Evolutionary conservation across 2,113 vertebrate species (phyloP).

Genomic region (Tautogolabrus adspersus): DNA sequence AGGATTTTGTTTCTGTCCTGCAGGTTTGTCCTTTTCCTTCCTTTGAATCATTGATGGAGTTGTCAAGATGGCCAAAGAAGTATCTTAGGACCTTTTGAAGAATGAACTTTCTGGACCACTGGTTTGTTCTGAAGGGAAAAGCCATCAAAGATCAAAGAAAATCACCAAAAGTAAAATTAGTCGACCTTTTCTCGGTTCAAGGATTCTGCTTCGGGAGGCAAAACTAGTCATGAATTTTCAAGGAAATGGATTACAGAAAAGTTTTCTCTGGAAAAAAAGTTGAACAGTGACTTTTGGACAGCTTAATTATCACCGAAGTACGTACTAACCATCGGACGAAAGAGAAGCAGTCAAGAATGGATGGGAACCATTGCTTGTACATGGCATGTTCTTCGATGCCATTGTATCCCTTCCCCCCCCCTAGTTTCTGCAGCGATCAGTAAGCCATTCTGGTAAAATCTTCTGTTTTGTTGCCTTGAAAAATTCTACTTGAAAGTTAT

Average conservation of each 20-base stretch:
- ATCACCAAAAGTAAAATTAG: slow-evolving; percentile 56
- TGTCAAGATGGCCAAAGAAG: slow-evolving; percentile 46
- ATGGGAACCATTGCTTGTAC: slow-evolving; percentile 24
- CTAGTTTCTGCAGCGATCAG: slow-evolving; percentile 13
- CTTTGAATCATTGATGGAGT: slow-evolving; percentile 42
- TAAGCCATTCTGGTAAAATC: slow-evolving; percentile 19
- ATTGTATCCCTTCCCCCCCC: neutral
- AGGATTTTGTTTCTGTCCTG: slow-evolving; percentile 46
- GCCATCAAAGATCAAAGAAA: slow-evolving; percentile 52
- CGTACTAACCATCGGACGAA: neutral
- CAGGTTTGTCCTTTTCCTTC: slow-evolving; percentile 58
- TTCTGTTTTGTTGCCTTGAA: slow-evolving; percentile 14
- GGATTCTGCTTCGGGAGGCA: slow-evolving; percentile 52
- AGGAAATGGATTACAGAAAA: slow-evolving; percentile 2
- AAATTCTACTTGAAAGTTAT: slow-evolving; percentile 24
- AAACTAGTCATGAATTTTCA: slow-evolving; percentile 28
- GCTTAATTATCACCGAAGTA: slow-evolving; percentile 25
- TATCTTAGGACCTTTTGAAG: slow-evolving; percentile 47
- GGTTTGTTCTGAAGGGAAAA: slow-evolving; percentile 56
- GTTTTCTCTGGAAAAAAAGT: slow-evolving; percentile 15
- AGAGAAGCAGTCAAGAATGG: slow-evolving; percentile 26
- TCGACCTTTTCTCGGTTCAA: slow-evolving; percentile 53
- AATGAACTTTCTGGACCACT: slow-evolving; percentile 58
- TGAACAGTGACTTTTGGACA: slow-evolving; percentile 25
- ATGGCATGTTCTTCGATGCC: neutral